Evolutionary conservation across 2,113 vertebrate species (phyloP).

Genomic region (Pyxicephalus adspersus): DNA sequence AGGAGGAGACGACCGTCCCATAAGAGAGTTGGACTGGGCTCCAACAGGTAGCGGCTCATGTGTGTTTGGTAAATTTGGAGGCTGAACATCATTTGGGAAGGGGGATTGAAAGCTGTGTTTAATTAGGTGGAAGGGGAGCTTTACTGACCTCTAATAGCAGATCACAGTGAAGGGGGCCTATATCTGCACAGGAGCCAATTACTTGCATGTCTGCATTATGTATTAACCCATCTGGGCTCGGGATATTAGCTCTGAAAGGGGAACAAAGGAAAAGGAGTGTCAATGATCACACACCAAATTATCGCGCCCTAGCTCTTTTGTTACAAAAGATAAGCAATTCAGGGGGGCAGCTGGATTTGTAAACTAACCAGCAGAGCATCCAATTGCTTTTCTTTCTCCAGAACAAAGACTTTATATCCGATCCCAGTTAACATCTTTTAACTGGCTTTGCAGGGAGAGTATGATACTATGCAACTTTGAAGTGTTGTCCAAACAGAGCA

Average conservation of each 20-base stretch:
- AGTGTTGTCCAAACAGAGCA: constrained; percentile 11
- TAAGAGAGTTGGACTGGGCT: constrained; percentile 32
- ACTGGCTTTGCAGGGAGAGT: background rate
- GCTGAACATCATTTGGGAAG: constrained; percentile 79
- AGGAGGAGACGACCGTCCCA: constrained; percentile 33
- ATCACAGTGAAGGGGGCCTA: constrained; percentile 74
- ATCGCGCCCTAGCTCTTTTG: constrained; percentile 82
- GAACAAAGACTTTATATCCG: constrained; percentile 44
- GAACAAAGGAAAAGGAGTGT: constrained; percentile 85
- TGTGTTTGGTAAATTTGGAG: constrained; percentile 76
- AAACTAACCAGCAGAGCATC: constrained; percentile 49
- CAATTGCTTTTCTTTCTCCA: constrained; percentile 33
- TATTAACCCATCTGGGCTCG: constrained; percentile 96
- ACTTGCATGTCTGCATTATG: constrained; percentile 91
- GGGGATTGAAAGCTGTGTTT: constrained; percentile 89
- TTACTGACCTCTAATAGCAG: constrained; percentile 83
- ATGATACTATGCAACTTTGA: constrained; percentile 36
- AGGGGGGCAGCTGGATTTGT: constrained; percentile 51
- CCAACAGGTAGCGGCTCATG: constrained; percentile 79
- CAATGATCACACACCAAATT: constrained; percentile 85
- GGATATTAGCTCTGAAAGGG: constrained; percentile 86
- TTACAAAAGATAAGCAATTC: constrained; percentile 64
- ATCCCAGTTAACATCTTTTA: constrained; percentile 35
- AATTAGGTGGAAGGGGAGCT: constrained; percentile 84
- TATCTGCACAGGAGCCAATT: constrained; percentile 76